These are phyloP conservation scores for Avahi laniger DNA, from an alignment of 2,797 vertebrate species.

Conservation along the genomic window DNA sequence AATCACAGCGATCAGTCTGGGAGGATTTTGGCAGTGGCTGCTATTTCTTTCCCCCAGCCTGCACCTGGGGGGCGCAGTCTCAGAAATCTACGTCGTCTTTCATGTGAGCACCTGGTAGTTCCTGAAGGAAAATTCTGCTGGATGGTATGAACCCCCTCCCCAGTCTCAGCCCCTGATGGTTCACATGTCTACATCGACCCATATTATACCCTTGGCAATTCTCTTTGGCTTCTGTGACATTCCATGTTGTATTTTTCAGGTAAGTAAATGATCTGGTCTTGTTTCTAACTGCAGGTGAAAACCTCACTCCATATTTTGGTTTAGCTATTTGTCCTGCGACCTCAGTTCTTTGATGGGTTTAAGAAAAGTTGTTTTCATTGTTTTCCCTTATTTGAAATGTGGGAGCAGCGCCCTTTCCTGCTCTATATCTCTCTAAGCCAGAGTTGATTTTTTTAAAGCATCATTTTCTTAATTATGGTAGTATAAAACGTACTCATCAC, in stretches of 20 bases:
- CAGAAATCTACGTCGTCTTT: neutral
- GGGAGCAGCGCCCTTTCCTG: neutral
- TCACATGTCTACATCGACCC: neutral
- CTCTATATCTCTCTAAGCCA: neutral
- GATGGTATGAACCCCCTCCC: fast-evolving
- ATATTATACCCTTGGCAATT: too few relatives aligned
- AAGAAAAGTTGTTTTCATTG: neutral
- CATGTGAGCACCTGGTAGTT: neutral
- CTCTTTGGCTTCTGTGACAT: neutral
- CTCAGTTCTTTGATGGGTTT: neutral
- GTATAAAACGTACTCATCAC: neutral
- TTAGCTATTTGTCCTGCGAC: neutral
- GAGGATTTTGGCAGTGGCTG: neutral
- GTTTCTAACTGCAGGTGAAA: neutral
- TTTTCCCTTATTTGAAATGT: neutral
- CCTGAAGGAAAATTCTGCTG: neutral
- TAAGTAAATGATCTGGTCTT: too few relatives aligned
- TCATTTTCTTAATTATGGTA: neutral
- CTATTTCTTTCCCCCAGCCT: fast-evolving
- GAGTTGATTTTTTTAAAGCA: neutral
- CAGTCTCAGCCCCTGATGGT: fast-evolving
- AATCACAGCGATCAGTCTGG: neutral
- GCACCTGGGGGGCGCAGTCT: neutral
- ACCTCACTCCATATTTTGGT: neutral
- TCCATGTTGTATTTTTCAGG: neutral